Percentiles rank a stretch among this genome's conserved stretches.
phyloP scores from a whole-genome alignment of 2,797 vertebrate species.

The Mus minutoides region DNA sequence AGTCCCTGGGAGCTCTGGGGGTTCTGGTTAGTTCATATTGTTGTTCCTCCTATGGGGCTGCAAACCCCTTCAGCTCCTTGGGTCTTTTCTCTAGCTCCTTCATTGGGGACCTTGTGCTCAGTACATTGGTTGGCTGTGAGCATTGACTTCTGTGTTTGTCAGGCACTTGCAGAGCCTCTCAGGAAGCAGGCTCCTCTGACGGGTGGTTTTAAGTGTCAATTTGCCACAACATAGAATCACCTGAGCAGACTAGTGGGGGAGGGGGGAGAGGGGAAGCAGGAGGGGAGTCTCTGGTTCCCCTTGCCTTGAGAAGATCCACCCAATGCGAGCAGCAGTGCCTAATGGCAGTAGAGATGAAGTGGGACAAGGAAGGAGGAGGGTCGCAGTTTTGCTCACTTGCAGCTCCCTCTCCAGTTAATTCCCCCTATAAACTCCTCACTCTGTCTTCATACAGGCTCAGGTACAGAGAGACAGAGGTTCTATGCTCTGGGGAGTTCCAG shows the following conservation, averaged over 20 bases:
- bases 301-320: background rate
- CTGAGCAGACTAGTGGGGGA: background rate
- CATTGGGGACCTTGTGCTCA: too few species aligned
- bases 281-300: background rate
- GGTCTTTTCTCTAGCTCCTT: too few species aligned
- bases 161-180: too few species aligned
- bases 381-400: background rate
- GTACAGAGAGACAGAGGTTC: too few species aligned
- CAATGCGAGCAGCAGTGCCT: background rate
- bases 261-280: too few species aligned
- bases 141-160: too few species aligned
- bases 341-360: background rate
- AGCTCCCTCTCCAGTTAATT: background rate
- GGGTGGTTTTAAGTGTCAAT: background rate
- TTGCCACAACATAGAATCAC: background rate
- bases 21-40: too few species aligned
- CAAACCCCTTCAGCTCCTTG: too few species aligned
- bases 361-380: background rate
- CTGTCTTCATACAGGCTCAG: background rate
- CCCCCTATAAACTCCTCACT: background rate
- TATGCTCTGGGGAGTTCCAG: background rate
- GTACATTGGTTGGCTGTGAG: too few species aligned
- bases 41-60: too few species aligned
- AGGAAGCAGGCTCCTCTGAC: background rate
- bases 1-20: too few species aligned